A percentile compares a stretch with the other conserved stretches of the same genome.
phyloP scores from a whole-genome alignment of 1,140 invertebrate genomes.

The Aphis craccivora region DNA sequence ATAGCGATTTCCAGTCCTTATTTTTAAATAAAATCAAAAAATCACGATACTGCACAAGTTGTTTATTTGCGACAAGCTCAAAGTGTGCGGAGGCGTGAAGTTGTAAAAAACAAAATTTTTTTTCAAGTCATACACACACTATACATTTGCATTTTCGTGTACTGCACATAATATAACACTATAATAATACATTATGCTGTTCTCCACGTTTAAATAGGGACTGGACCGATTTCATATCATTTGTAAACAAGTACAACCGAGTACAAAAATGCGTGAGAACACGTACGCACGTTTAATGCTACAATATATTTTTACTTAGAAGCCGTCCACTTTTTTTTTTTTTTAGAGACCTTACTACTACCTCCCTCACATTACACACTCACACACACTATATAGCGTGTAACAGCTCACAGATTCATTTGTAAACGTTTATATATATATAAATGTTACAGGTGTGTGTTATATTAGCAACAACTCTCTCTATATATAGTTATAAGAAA shows the following conservation, averaged over 20 bases:
- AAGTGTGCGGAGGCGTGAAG: neutral
- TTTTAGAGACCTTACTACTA: neutral
- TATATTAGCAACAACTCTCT: neutral
- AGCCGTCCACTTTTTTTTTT: neutral
- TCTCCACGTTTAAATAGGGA: neutral
- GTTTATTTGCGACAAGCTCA: neutral
- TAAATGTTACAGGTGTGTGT: neutral
- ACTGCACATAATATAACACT: neutral
- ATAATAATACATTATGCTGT: neutral
- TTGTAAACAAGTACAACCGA: neutral
- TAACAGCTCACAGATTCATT: neutral
- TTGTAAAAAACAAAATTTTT: neutral
- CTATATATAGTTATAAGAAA: neutral
- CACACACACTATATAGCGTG: neutral
- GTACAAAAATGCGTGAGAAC: neutral
- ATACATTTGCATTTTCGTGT: neutral
- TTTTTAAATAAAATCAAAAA: neutral
- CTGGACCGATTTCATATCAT: neutral
- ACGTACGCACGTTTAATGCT: neutral
- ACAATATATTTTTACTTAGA: conserved; percentile 1
- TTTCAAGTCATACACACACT: neutral
- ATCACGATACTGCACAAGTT: neutral
- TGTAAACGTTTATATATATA: neutral
- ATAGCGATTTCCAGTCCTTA: neutral
- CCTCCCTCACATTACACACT: neutral